phyloP scores from a whole-genome alignment of 2,888 invertebrate species.

The Phengaris alcon region DNA sequence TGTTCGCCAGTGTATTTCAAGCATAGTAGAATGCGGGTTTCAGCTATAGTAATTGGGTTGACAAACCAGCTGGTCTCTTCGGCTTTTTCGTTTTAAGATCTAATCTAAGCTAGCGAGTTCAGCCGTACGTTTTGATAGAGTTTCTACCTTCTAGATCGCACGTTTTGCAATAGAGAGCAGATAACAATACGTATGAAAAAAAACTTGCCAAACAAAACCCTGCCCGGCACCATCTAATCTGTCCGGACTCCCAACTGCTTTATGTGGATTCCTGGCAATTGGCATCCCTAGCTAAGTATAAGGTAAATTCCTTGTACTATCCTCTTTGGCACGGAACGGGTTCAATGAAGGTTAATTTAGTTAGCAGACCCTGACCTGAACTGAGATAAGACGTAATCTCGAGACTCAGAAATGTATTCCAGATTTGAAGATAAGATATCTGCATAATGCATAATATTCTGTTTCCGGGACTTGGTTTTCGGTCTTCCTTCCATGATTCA shows the following conservation, averaged over 20 bases:
- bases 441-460: neutral
- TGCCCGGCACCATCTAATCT: too few species aligned
- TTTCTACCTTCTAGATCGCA: too few species aligned
- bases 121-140: too few species aligned
- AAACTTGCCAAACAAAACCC: too few species aligned
- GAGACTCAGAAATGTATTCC: neutral
- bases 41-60: neutral
- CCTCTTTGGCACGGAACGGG: slow-evolving; percentile 17
- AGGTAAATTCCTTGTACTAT: slow-evolving; percentile 21
- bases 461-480: neutral
- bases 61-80: neutral
- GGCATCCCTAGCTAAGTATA: neutral
- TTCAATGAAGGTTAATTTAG: slow-evolving; percentile 28
- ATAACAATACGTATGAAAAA: too few species aligned
- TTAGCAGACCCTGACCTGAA: slow-evolving; percentile 27
- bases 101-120: neutral
- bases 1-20: neutral
- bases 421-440: neutral
- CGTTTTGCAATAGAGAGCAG: too few species aligned
- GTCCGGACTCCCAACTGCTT: too few species aligned
- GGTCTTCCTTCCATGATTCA: neutral
- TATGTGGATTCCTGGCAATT: neutral
- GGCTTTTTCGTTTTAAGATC: neutral
- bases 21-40: neutral
- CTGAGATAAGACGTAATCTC: slow-evolving; percentile 5